These are phyloP conservation scores for Anas bahamensis DNA, from an alignment of 2,797 vertebrate genomes.

Conservation along the genomic window DNA sequence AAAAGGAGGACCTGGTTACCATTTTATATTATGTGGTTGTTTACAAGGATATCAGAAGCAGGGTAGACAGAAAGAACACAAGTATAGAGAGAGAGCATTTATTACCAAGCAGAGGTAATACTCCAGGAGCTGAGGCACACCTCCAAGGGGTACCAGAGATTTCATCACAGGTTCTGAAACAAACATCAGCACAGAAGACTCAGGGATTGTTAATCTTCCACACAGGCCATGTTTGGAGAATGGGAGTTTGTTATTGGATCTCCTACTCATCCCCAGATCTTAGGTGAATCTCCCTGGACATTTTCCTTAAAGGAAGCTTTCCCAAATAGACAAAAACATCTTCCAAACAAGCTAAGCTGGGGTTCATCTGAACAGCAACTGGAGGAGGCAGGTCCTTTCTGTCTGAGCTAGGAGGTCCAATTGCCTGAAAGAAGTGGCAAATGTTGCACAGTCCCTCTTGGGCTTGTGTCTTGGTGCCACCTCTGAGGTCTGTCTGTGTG, in stretches of 20 bases:
- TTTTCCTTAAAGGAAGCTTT: not conserved
- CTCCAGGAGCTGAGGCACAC: not conserved
- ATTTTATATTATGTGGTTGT: not conserved
- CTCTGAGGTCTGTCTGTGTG: not conserved
- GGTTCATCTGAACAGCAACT: not conserved
- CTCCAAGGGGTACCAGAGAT: not conserved
- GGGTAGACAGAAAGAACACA: not conserved
- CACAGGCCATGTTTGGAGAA: not conserved
- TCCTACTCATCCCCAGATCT: too few relatives aligned
- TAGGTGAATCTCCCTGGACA: not conserved
- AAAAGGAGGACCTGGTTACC: not conserved
- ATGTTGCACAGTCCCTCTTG: too few relatives aligned
- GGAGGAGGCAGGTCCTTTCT: not conserved
- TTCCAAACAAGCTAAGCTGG: rapidly evolving
- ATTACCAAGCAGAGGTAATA: not conserved
- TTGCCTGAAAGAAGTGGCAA: not conserved
- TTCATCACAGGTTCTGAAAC: not conserved
- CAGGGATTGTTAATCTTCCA: not conserved
- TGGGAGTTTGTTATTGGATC: not conserved
- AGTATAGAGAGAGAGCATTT: not conserved
- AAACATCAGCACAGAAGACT: not conserved
- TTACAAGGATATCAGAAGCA: not conserved
- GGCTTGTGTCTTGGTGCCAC: not conserved
- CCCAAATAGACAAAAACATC: not conserved
- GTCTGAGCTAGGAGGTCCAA: not conserved